phyloP scores from a whole-genome alignment of 2,797 vertebrate species.

The Gymnocypris eckloni region DNA sequence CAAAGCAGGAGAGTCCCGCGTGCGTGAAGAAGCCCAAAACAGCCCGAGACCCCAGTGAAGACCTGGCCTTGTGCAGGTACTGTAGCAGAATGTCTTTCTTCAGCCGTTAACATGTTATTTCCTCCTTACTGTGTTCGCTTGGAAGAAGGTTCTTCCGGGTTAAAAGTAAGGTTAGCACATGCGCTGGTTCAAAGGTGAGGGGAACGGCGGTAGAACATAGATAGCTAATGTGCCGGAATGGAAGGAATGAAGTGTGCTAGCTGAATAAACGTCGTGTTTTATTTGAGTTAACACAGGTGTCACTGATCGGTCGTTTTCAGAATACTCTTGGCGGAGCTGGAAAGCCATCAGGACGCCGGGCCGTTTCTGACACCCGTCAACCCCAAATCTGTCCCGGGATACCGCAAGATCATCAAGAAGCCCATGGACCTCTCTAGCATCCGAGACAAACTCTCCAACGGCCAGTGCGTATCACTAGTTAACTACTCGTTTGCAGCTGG shows the following conservation, averaged over 20 bases:
- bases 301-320: background rate
- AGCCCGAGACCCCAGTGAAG: slow-evolving; percentile 80
- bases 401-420: slow-evolving; percentile 90
- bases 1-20: slow-evolving; percentile 77
- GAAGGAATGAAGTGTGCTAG: too few species aligned
- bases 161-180: too few species aligned
- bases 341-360: slow-evolving; percentile 89
- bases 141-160: too few species aligned
- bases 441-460: slow-evolving; percentile 85
- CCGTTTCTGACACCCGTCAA: slow-evolving; percentile 90
- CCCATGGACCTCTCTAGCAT: slow-evolving; percentile 93
- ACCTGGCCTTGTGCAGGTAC: slow-evolving; percentile 86
- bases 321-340: slow-evolving; percentile 85
- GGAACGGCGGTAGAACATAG: too few species aligned
- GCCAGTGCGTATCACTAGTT: slow-evolving; percentile 81
- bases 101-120: too few species aligned
- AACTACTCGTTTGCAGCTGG: background rate
- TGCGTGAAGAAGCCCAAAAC: slow-evolving; percentile 80
- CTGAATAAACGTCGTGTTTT: too few species aligned
- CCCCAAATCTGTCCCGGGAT: slow-evolving; percentile 90
- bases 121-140: too few species aligned
- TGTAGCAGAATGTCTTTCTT: too few species aligned
- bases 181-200: too few species aligned
- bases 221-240: too few species aligned
- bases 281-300: background rate